These are phyloP conservation scores for Zaprionus davidi DNA, from an alignment of 1,140 invertebrate genomes.

Conservation along the genomic window DNA sequence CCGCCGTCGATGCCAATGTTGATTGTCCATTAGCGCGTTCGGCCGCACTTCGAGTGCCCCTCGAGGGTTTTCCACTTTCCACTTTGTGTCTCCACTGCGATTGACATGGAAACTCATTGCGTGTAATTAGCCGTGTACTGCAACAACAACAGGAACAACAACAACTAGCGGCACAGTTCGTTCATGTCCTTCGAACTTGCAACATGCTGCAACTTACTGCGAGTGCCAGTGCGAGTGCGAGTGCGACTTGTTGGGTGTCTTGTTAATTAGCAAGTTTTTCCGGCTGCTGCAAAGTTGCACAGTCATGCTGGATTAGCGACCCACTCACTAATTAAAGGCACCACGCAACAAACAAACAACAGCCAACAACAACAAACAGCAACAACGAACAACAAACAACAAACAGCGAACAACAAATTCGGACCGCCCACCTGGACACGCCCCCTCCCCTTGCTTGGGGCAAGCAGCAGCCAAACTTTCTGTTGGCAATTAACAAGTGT, in stretches of 20 bases:
- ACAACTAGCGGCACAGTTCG: neutral
- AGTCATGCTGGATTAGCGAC: constrained; percentile 43
- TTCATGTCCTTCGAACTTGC: constrained; percentile 46
- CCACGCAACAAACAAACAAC: constrained; percentile 24
- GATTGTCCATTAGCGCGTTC: constrained; percentile 52
- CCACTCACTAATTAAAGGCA: constrained; percentile 50
- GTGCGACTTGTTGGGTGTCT: constrained; percentile 26
- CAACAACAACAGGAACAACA: too few species aligned
- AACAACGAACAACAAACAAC: constrained; percentile 14
- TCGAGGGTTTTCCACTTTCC: constrained; percentile 21
- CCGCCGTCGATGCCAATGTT: constrained; percentile 20
- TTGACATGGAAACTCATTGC: constrained; percentile 67
- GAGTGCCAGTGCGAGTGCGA: constrained; percentile 9
- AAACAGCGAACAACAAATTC: constrained; percentile 23
- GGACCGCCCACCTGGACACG: constrained; percentile 29
- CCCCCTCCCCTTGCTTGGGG: neutral
- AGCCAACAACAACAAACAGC: constrained; percentile 11
- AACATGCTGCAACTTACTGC: constrained; percentile 32
- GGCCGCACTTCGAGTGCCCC: constrained; percentile 30
- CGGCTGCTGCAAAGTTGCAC: constrained; percentile 36
- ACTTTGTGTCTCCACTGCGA: neutral
- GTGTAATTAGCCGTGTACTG: constrained; percentile 66
- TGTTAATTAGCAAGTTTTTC: constrained; percentile 53
- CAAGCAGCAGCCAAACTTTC: neutral
- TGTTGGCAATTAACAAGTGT: constrained; percentile 17